Base-by-base conservation (phyloP, 1,140 invertebrate genomes). In the Dinoponera quadriceps region DNA sequence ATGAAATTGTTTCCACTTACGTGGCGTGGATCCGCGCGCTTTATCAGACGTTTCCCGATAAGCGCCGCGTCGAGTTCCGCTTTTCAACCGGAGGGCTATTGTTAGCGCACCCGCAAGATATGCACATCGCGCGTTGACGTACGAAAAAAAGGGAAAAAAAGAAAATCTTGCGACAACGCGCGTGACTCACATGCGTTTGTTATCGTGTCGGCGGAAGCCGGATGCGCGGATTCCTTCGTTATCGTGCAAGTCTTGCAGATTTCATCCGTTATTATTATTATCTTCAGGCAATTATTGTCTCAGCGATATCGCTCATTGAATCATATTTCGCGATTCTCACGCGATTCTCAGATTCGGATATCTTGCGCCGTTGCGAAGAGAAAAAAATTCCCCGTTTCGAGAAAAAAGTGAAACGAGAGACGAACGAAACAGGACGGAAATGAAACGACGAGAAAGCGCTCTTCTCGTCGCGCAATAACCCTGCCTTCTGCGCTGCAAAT, bases 11-110 rank as follows among this genome's bases (percentile, higher is more conserved):
- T 22, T 22, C 13, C 27, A 54, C 57, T 44, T 63, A 73, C 57
- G 44, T 73, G 11, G 38, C 44, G 5, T 29, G 14, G 20, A 59
- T 82, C 48, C 20, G 51, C 20, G 51, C 16, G 51, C 16, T 73
- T 87, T 86, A 83, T 86, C 71, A n/a, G 29, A 16, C 25, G 13
- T 77, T 51, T 73, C 20, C n/a, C 63, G 82, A 84, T 84, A 84
- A 75, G 66, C 27, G 51, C 29, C 4, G n/a, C 25, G n/a, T n/a
- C 33, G 9, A 11, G 3, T 44, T 59, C 11, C 49, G 18, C 33
- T 82, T 54, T 77, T 60, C 25, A 22, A 25, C 69, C 14, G 20
- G 29, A 11, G 38, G 44, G 7, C 51, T 44, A 44, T 85, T 82
- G 59, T 82, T 87, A 68, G 48, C 49, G 16, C 66, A 55, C 33